These are phyloP conservation scores for Poeciliopsis paucimaculata DNA, from an alignment of 2,797 vertebrate species.

Conservation along the genomic window DNA sequence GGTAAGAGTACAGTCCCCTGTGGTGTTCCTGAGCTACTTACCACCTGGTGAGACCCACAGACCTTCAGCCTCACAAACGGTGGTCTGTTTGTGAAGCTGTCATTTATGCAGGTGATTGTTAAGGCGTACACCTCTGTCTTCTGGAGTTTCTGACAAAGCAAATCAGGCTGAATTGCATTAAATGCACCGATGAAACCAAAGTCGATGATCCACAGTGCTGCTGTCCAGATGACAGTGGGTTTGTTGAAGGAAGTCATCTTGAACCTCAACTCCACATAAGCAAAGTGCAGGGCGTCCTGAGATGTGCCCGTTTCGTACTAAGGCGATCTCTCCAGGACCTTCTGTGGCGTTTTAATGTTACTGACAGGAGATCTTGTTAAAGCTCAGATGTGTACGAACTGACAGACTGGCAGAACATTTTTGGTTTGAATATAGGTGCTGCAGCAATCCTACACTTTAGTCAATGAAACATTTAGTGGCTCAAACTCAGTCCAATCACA, in stretches of 20 bases:
- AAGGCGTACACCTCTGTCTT: background rate
- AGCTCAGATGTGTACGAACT: background rate
- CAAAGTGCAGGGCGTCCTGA: background rate
- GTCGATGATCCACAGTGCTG: too few relatives aligned
- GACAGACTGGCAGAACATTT: background rate
- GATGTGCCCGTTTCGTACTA: background rate
- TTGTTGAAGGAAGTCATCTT: background rate
- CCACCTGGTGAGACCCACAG: background rate
- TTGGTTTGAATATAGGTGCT: background rate
- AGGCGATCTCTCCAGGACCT: too few relatives aligned
- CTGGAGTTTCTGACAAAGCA: background rate
- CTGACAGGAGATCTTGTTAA: background rate
- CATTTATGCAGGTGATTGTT: background rate
- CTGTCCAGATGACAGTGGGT: background rate
- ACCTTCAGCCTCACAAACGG: background rate
- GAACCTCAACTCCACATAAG: background rate
- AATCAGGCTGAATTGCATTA: background rate
- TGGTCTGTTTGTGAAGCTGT: background rate
- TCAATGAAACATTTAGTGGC: background rate
- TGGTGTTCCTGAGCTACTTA: background rate
- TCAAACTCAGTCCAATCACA: constrained; percentile 28
- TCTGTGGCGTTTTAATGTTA: background rate
- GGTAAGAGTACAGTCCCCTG: background rate
- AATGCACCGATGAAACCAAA: background rate
- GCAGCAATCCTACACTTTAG: background rate